Conservation (phyloP, 2,888 invertebrate genomes). For the Parelbella ahira region DNA sequence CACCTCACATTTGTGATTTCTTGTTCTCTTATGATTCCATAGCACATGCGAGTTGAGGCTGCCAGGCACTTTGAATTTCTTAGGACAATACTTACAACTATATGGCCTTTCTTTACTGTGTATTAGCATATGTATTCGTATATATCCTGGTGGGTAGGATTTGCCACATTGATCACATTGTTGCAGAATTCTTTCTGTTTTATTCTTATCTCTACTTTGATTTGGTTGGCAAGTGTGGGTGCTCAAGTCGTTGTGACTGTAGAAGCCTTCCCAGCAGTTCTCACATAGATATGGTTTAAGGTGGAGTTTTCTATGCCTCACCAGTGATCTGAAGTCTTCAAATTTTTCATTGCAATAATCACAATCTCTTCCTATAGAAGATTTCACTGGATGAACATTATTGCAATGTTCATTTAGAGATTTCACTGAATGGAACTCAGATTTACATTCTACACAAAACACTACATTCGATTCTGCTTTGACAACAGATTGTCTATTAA, state of each 20-base stretch:
- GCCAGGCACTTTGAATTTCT: constrained; percentile 72
- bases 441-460: constrained; percentile 70
- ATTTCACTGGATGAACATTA: constrained; percentile 56
- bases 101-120: constrained; percentile 63
- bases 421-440: constrained; percentile 50
- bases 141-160: constrained; percentile 71
- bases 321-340: constrained; percentile 64
- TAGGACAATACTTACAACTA: constrained; percentile 70
- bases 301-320: constrained; percentile 65
- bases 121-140: constrained; percentile 69
- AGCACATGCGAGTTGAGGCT: constrained; percentile 67
- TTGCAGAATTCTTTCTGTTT: constrained; percentile 47
- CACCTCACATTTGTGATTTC: constrained; percentile 70
- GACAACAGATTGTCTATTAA: constrained; percentile 3
- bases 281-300: constrained; percentile 66
- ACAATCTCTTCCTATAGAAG: constrained; percentile 58
- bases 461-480: constrained; percentile 37
- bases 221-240: constrained; percentile 59
- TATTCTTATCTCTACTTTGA: constrained; percentile 45
- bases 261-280: constrained; percentile 71
- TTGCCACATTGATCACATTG: constrained; percentile 77
- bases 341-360: constrained; percentile 71
- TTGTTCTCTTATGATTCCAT: constrained; percentile 71
- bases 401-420: constrained; percentile 55
- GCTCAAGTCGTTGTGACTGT: constrained; percentile 44